Base-by-base conservation (phyloP, 2,797 vertebrate species). In the Arremon brunneinucha region DNA sequence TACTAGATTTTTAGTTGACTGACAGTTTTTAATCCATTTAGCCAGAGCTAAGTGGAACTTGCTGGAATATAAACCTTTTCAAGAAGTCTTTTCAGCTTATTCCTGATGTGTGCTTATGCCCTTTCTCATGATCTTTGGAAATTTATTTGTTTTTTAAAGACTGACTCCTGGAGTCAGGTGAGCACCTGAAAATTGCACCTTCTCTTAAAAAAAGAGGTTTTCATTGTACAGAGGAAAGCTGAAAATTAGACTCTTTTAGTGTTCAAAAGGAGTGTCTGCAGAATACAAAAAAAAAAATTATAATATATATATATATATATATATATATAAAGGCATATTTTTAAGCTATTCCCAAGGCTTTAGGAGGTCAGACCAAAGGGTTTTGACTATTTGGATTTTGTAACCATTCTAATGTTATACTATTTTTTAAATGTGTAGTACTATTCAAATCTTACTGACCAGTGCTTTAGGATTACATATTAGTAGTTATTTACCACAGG, bases 1-100 rank as follows among this genome's bases (percentile, higher is more conserved):
- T 97, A 91, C 77, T 93, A 94, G 90, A 88, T 78, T 94, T 94
- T 91, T 52, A 85, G 65, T 34, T 95, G 93, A 94, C 83, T 97
- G 71, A 85, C 90, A 97, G 88, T 64, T 93, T 94, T 94, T 79
- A 91, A 92, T 93, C 84, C 57, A 83, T 92, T 81, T 93, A 81
- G 52, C 43, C 83, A 79, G 59, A n/a, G 35, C 63, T 94, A 81
- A 83, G 69, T 87, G 35, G 78, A 91, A 94, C 59, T 94, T 93
- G 30, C 80, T 94, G 70, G 77, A 93, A 90, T 68, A 17, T 37
- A 77, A 90, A 13, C 21, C 57, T 90, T 89, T 93, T 77, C 39
- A 77, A 55, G 26, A 65, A 41, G 37, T 27, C 59, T 88, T 93
- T 90, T 79, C 67, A 62, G 47, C 34, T 70, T 72, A 75, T 65